These are phyloP conservation scores for Caenorhabditis uteleia DNA, from an alignment of 2,888 invertebrate species.

Conservation along the genomic window DNA sequence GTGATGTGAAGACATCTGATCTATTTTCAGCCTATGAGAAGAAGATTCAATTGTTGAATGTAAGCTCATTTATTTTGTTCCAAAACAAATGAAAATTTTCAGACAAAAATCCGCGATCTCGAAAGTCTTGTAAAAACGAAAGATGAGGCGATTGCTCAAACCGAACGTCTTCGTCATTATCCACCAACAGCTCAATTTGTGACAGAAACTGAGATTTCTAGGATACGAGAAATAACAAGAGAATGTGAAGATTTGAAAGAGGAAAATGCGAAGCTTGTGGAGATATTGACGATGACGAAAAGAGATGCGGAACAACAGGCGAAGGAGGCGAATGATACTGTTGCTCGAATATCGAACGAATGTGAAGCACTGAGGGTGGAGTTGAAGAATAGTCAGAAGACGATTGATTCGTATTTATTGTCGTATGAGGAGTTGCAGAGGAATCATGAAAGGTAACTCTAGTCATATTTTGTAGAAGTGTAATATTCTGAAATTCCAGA, in stretches of 20 bases:
- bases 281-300: not conserved
- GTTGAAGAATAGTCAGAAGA: constrained; percentile 10
- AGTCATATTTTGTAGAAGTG: not conserved
- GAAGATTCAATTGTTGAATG: constrained; percentile 52
- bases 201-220: constrained; percentile 12
- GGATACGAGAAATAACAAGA: constrained; percentile 23
- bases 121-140: constrained; percentile 71
- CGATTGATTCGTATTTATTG: constrained; percentile 7
- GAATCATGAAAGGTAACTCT: constrained; percentile 4
- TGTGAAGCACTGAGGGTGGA: constrained; percentile 29
- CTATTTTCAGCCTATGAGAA: constrained; percentile 54
- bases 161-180: constrained; percentile 69
- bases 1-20: constrained; percentile 54
- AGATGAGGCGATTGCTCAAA: constrained; percentile 70
- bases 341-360: constrained; percentile 16
- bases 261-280: constrained; percentile 20
- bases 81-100: not conserved
- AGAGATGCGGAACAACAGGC: not conserved
- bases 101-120: constrained; percentile 68
- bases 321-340: constrained; percentile 2
- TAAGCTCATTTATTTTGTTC: constrained; percentile 3
- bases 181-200: not conserved
- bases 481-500: not conserved
- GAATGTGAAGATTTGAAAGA: constrained; percentile 40
- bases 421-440: constrained; percentile 8